These are phyloP conservation scores for Odontomachus brunneus DNA, from an alignment of 1,140 invertebrate species.

Conservation along the genomic window DNA sequence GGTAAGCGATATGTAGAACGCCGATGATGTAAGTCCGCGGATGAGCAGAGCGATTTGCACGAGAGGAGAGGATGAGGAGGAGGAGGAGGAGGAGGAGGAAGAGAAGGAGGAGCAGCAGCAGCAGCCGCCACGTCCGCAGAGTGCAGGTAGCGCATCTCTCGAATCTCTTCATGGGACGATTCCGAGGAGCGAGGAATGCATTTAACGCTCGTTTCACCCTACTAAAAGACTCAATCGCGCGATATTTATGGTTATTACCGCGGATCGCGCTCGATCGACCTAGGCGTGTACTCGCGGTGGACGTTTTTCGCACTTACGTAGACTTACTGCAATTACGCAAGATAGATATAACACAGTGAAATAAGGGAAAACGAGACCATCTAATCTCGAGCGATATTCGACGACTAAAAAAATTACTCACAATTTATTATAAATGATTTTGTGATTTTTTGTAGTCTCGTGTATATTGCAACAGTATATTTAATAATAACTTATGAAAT, in stretches of 20 bases:
- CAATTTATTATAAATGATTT: not conserved
- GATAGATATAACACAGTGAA: conserved; percentile 6
- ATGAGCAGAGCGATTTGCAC: too few species aligned
- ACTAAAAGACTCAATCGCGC: conserved; percentile 48
- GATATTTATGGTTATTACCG: conserved; percentile 59
- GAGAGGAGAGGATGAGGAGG: too few species aligned
- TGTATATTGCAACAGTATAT: too few species aligned
- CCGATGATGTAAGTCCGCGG: conserved; percentile 43
- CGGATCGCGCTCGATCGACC: conserved; percentile 56
- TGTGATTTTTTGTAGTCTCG: not conserved
- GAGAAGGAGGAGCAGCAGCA: not conserved
- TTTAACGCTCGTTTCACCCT: conserved; percentile 35
- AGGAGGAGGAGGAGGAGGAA: not conserved
- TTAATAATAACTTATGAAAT: not conserved
- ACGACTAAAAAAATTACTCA: not conserved
- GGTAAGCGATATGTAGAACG: conserved; percentile 46
- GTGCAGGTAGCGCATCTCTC: conserved; percentile 50
- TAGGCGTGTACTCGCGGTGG: conserved; percentile 7
- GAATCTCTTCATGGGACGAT: conserved; percentile 9
- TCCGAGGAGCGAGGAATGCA: conserved; percentile 20
- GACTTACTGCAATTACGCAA: conserved; percentile 13
- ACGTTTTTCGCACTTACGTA: conserved; percentile 19
- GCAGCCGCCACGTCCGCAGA: not conserved
- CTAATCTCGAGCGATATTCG: conserved; percentile 25
- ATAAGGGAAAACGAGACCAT: conserved; percentile 9